Percentiles rank a stretch among this genome's conserved stretches.
These are phyloP conservation scores for Nemotelus nigrinus DNA, from an alignment of 2,888 invertebrate species.

Conservation along the genomic window DNA sequence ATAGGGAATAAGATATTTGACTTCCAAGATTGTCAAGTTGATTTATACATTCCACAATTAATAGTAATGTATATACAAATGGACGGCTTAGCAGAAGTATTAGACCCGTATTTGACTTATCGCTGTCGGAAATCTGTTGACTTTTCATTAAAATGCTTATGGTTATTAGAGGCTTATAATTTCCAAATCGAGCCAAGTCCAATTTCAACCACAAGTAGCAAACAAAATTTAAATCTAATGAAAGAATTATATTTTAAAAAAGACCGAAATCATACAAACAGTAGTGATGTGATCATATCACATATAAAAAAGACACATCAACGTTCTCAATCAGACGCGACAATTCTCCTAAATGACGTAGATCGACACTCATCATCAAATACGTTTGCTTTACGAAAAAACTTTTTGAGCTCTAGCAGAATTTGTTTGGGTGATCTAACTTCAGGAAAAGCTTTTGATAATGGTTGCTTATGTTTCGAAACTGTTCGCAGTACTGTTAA, in stretches of 20 bases:
- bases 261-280: constrained; percentile 57
- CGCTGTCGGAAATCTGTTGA: constrained; percentile 94
- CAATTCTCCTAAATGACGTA: constrained; percentile 69
- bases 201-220: constrained; percentile 56
- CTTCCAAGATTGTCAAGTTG: constrained; percentile 90
- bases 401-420: constrained; percentile 67
- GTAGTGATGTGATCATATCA: constrained; percentile 55
- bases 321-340: constrained; percentile 81
- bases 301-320: constrained; percentile 81
- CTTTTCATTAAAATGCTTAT: constrained; percentile 95
- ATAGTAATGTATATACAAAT: constrained; percentile 99
- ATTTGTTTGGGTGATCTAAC: constrained; percentile 88
- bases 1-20: constrained; percentile 98
- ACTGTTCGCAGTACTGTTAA: constrained; percentile 83
- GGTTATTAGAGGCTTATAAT: constrained; percentile 92
- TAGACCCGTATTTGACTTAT: constrained; percentile 83
- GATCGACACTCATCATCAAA: constrained; percentile 54
- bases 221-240: constrained; percentile 63
- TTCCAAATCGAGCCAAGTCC: constrained; percentile 61
- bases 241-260: constrained; percentile 63
- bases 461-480: constrained; percentile 91
- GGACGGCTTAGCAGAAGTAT: constrained; percentile 94
- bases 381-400: constrained; percentile 57
- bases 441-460: constrained; percentile 96
- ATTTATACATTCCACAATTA: constrained; percentile 97